A percentile compares a stretch with the other conserved stretches of the same genome.
Evolutionary conservation across 2,888 invertebrate species (phyloP).

Genomic region (Priocnemis perturbator): DNA sequence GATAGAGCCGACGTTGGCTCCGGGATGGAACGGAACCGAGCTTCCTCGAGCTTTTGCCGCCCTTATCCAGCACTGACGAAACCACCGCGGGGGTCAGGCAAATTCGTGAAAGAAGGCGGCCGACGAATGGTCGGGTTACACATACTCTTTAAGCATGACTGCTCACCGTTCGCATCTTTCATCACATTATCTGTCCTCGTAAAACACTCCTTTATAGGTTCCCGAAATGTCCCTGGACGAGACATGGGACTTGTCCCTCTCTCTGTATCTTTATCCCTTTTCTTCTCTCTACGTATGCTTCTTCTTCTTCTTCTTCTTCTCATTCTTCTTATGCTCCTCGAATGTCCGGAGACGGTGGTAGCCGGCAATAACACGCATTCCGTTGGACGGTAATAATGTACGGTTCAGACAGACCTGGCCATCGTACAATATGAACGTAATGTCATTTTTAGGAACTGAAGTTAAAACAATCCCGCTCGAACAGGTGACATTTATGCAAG

Average conservation of each 20-base stretch:
- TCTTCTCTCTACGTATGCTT: background rate
- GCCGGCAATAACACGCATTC: too few relatives aligned
- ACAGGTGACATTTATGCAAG: background rate
- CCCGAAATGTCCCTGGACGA: conserved; percentile 47
- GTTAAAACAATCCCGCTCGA: background rate
- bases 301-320: too few relatives aligned
- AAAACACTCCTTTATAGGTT: conserved; percentile 71
- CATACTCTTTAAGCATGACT: conserved; percentile 72
- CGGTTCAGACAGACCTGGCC: too few relatives aligned
- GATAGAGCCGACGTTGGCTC: conserved; percentile 32
- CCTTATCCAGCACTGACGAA: conserved; percentile 42
- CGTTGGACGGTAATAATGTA: too few relatives aligned
- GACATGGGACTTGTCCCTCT: background rate
- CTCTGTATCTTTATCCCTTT: background rate
- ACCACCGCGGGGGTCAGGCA: conserved; percentile 48
- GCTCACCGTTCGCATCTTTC: conserved; percentile 72
- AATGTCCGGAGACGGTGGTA: background rate
- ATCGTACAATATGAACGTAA: too few relatives aligned
- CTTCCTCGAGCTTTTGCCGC: conserved; percentile 7
- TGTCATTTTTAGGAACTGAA: too few relatives aligned
- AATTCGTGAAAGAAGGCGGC: conserved; percentile 56
- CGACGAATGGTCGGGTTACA: conserved; percentile 64
- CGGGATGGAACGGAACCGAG: conserved; percentile 27
- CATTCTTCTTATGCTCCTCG: background rate
- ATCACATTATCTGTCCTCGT: conserved; percentile 74